phyloP scores from a whole-genome alignment of 1,140 invertebrate genomes.

The Belonocnema kinseyi region DNA sequence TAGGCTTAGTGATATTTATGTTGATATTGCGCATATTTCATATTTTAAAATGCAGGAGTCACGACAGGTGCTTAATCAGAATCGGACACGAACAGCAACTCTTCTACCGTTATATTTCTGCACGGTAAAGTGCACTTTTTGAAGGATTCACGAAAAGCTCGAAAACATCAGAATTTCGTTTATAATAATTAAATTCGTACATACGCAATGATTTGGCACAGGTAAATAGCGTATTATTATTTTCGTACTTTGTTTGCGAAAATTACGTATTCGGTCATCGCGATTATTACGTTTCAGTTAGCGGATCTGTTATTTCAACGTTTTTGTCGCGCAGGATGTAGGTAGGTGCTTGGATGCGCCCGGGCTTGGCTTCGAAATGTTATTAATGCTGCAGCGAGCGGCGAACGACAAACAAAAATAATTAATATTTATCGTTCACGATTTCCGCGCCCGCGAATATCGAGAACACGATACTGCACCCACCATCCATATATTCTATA shows the following conservation, averaged over 20 bases:
- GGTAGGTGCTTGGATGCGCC: conserved; percentile 53
- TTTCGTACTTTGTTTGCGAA: conserved; percentile 75
- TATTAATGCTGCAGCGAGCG: conserved; percentile 73
- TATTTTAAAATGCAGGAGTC: conserved; percentile 18
- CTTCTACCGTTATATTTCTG: conserved; percentile 24
- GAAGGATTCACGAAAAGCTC: conserved; percentile 13
- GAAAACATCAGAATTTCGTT: conserved; percentile 32
- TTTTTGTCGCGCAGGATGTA: conserved; percentile 64
- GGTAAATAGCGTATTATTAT: conserved; percentile 73
- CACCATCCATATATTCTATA: conserved; percentile 35
- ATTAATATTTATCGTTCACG: conserved; percentile 76
- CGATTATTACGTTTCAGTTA: conserved; percentile 75
- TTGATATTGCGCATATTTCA: conserved; percentile 23
- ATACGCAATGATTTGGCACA: conserved; percentile 45
- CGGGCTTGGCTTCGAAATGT: conserved; percentile 67
- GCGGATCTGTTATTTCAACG: conserved; percentile 72
- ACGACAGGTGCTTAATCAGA: conserved; percentile 26
- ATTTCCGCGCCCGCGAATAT: conserved; percentile 71
- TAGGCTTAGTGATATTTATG: not conserved
- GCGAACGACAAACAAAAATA: conserved; percentile 75
- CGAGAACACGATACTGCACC: conserved; percentile 63
- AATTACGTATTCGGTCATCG: conserved; percentile 73
- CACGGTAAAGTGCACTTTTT: conserved; percentile 36
- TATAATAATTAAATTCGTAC: conserved; percentile 66
- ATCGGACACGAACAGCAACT: conserved; percentile 16